Evolutionary conservation across 2,888 invertebrate species (phyloP), one percentile per base, ranked within the genome.

Genomic region (Junonia oenone): DNA sequence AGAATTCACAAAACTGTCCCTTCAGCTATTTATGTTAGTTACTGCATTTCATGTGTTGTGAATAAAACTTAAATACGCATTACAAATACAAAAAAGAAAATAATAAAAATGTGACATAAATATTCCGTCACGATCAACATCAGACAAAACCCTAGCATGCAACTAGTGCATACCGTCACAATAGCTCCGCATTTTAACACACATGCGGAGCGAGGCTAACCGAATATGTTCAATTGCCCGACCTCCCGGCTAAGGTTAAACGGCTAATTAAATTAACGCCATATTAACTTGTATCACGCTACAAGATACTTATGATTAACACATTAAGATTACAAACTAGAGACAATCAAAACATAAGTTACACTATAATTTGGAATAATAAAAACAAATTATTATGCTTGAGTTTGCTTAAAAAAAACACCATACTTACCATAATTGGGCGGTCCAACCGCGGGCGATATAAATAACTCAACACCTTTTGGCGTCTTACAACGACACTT

Each of bases 181-280:
- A 51, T 43, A 11, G 11, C 45, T 27, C 38, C 22, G 17, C 26
- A 45, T 50, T 46, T 31, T 47, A 47, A 50, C 48, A 43, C 13
- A 5, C 33, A 55, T 57, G 35, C 45, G 38, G 45, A 55, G 57
- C 61, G 51, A 63, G 62, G 63, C 47, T 50, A 59, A 45, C 47
- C 45, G 49, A 59, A 63, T 62, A 60, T 54, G 52, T 58, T 56
- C 55, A 58, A 49, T 65, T 71, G 22, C 27, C 45, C 45, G 77
- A 78, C 83, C 83, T 84, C 74, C 77, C 66, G n/a, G 55, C 63
- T 75, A 68, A 77, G 78, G 76, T 73, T 73, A 70, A 70, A 70
- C 66, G 68, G 69, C 71, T 77, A 76, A 72, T 78, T 68, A 75
- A 73, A 74, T 76, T 75, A 71, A 71, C 62, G 63, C 61, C 54